phyloP scores from a whole-genome alignment of 2,888 invertebrate genomes.

The Conistra vaccinii region DNA sequence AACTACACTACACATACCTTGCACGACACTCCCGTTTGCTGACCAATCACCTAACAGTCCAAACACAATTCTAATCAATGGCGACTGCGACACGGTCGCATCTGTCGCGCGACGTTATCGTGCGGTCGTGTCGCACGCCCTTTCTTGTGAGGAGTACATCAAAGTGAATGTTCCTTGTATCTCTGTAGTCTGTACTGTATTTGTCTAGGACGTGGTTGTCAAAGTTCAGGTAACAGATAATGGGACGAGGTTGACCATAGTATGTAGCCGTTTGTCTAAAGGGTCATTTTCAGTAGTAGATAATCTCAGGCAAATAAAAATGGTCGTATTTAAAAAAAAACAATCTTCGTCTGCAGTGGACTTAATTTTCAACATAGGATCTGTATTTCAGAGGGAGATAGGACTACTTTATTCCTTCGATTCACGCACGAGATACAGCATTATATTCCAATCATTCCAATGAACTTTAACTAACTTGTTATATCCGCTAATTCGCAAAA shows the following conservation, averaged over 20 bases:
- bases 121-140: conserved; percentile 42
- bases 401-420: neutral
- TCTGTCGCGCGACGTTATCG: conserved; percentile 50
- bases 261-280: neutral
- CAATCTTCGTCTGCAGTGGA: neutral
- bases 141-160: conserved; percentile 63
- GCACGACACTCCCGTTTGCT: conserved; percentile 5
- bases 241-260: neutral
- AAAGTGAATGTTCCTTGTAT: conserved; percentile 68
- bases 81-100: conserved; percentile 33
- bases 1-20: neutral
- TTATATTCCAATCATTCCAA: neutral
- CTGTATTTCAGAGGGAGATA: neutral
- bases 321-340: neutral
- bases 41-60: conserved; percentile 32
- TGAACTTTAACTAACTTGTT: neutral
- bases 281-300: neutral
- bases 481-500: conserved; percentile 30
- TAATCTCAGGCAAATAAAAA: neutral
- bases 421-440: neutral
- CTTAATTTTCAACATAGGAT: neutral
- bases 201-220: conserved; percentile 47
- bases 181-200: conserved; percentile 39
- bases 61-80: conserved; percentile 47
- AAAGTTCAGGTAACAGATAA: conserved; percentile 33